These are phyloP conservation scores for Callinectes sapidus DNA, from an alignment of 2,888 invertebrate genomes.

Conservation along the genomic window DNA sequence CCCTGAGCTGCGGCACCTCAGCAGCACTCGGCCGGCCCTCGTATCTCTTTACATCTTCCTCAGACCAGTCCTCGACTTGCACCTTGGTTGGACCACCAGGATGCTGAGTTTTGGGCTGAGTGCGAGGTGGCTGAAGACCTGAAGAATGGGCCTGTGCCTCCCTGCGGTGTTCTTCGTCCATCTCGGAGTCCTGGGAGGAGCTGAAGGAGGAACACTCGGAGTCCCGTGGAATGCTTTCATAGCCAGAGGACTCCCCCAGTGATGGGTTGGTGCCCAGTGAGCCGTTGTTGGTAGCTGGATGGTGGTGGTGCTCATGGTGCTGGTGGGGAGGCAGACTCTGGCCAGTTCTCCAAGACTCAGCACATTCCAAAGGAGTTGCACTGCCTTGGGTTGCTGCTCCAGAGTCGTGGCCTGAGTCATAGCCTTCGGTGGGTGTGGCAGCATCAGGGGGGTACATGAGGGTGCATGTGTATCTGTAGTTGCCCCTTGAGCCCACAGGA, in stretches of 20 bases:
- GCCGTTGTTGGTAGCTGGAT: constrained; percentile 70
- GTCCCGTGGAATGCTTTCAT: constrained; percentile 92
- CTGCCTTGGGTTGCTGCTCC: constrained; percentile 66
- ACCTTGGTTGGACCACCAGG: constrained; percentile 51
- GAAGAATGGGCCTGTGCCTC: constrained; percentile 64
- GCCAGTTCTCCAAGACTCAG: constrained; percentile 61
- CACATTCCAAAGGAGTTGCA: constrained; percentile 60
- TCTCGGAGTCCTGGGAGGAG: constrained; percentile 79
- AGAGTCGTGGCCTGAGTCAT: constrained; percentile 70
- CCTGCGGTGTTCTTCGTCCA: constrained; percentile 72
- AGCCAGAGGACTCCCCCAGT: constrained; percentile 89
- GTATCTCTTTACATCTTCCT: constrained; percentile 67
- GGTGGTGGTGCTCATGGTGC: constrained; percentile 57
- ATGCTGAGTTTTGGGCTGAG: constrained; percentile 46
- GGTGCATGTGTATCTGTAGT: constrained; percentile 68
- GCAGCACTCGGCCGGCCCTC: constrained; percentile 65
- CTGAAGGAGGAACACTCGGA: constrained; percentile 89
- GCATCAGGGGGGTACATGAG: constrained; percentile 65
- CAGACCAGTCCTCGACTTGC: constrained; percentile 64
- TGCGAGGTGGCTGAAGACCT: constrained; percentile 42
- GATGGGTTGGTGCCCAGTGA: constrained; percentile 72
- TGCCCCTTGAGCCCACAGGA: constrained; percentile 49
- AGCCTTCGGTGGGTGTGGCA: constrained; percentile 67
- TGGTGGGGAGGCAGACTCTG: constrained; percentile 63
- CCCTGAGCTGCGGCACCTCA: constrained; percentile 62